Percentiles rank a stretch among this genome's conserved stretches.
Conservation (phyloP, 2,797 vertebrate genomes). For the Phoebastria nigripes region DNA sequence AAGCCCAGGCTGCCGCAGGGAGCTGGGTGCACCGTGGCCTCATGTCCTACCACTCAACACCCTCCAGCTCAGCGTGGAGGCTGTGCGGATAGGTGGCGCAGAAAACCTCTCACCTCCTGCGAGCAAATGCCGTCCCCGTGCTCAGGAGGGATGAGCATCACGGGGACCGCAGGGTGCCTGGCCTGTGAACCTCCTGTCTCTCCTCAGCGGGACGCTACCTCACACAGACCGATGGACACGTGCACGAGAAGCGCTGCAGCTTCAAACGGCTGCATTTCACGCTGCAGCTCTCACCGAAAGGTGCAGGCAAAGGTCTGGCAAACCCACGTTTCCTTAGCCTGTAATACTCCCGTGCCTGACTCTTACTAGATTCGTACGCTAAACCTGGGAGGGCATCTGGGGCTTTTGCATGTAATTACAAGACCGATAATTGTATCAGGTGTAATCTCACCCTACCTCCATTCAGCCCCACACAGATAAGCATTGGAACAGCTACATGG, state of each 20-base stretch:
- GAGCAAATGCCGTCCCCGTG: accelerated
- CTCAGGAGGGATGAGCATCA: accelerated
- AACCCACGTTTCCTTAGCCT: background rate
- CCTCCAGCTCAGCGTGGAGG: background rate
- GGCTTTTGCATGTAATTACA: background rate
- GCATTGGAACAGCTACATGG: accelerated
- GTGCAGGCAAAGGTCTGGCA: background rate
- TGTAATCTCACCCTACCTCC: background rate
- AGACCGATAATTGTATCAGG: background rate
- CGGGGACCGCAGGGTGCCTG: accelerated
- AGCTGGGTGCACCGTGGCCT: background rate
- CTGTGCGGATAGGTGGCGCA: accelerated
- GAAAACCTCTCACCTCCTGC: background rate
- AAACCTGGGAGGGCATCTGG: background rate
- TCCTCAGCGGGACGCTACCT: background rate
- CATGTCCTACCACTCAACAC: background rate
- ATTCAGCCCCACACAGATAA: background rate
- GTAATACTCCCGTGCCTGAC: background rate
- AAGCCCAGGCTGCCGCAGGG: background rate
- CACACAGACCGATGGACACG: background rate
- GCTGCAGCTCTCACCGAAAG: accelerated
- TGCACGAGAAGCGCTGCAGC: accelerated
- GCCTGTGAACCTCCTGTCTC: background rate
- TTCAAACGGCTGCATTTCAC: accelerated
- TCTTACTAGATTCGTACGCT: accelerated